These are phyloP conservation scores for Dilophus febrilis DNA, from an alignment of 2,888 invertebrate genomes.

Conservation along the genomic window DNA sequence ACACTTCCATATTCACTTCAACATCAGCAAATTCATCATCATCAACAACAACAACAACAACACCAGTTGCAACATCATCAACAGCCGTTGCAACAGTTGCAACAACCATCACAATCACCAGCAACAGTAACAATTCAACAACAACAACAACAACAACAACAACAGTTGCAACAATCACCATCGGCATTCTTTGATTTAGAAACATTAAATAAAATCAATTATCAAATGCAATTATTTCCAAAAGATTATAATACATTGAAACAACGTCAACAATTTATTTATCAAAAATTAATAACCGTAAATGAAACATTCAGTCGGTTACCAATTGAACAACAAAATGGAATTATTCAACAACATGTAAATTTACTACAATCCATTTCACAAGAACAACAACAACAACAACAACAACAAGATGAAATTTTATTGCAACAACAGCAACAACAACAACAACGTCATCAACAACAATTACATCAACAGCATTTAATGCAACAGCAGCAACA, in stretches of 20 bases:
- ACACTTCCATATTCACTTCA: not conserved
- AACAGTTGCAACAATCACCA: not conserved
- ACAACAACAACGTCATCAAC: not conserved
- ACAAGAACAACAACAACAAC: too few species aligned
- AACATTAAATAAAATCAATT: not conserved
- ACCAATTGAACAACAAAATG: slow-evolving; percentile 20
- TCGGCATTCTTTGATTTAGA: slow-evolving; percentile 1
- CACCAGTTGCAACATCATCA: slow-evolving; percentile 23
- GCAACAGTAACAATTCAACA: not conserved
- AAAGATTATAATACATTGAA: not conserved
- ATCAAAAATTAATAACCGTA: slow-evolving; percentile 3
- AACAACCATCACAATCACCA: too few species aligned
- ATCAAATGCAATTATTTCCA: not conserved
- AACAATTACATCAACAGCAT: not conserved
- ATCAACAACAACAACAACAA: not conserved
- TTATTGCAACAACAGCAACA: too few species aligned
- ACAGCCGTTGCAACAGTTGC: slow-evolving; percentile 23
- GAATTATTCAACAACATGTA: slow-evolving; percentile 20
- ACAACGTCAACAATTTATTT: slow-evolving; percentile 1
- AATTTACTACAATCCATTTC: too few species aligned
- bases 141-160: not conserved
- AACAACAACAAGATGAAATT: too few species aligned
- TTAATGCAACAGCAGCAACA: not conserved
- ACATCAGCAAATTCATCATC: slow-evolving; percentile 1
- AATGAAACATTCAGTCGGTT: slow-evolving; percentile 12